These are phyloP conservation scores for Aegotheles bennettii DNA, from an alignment of 2,113 vertebrate species.

Conservation along the genomic window DNA sequence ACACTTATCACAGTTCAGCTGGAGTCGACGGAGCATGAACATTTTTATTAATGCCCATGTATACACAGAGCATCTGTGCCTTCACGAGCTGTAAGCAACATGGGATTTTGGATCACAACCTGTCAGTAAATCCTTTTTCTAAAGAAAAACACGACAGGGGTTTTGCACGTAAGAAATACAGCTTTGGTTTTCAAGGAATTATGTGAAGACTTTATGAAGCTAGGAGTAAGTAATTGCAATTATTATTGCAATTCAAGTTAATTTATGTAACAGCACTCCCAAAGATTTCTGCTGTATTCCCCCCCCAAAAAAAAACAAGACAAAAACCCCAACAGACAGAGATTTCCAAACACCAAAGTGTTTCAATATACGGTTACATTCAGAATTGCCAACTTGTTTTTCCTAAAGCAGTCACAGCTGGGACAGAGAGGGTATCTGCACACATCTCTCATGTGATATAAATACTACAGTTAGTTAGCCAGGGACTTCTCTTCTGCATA, in stretches of 20 bases:
- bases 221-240: not conserved
- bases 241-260: not conserved
- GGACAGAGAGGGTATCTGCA: not conserved
- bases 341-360: not conserved
- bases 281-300: not conserved
- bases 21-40: slow-evolving; percentile 6
- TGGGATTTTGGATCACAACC: not conserved
- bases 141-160: not conserved
- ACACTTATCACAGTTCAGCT: slow-evolving; percentile 21
- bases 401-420: not conserved
- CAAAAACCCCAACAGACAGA: not conserved
- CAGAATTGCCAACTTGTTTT: not conserved
- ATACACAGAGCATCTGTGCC: slow-evolving; percentile 2
- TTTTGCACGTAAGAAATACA: not conserved
- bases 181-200: slow-evolving; percentile 31
- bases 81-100: not conserved
- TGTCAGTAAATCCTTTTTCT: slow-evolving; percentile 26
- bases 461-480: not conserved
- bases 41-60: not conserved
- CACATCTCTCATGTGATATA: not conserved
- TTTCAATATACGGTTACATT: not conserved
- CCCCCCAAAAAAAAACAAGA: not conserved
- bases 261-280: not conserved
- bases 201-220: not conserved
- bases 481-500: not conserved